Conservation (phyloP, 2,797 vertebrate species). For the Falco naumanni region DNA sequence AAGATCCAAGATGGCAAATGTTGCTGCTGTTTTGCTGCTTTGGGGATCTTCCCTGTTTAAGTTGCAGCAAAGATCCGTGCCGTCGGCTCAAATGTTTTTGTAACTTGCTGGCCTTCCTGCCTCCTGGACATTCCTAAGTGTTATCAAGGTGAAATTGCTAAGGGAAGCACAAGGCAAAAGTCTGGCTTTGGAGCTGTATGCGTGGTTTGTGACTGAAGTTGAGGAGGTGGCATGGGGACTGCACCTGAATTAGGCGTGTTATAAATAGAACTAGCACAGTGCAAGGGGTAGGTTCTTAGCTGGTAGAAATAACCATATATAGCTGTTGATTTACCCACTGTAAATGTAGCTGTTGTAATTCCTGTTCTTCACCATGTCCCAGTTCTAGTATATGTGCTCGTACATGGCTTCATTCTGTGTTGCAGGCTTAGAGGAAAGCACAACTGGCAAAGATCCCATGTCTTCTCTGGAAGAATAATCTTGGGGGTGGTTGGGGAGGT, state of each 20-base stretch:
- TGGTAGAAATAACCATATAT: not conserved
- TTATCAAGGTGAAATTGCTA: not conserved
- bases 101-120: not conserved
- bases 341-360: not conserved
- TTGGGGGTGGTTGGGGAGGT: not conserved
- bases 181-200: not conserved
- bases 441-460: not conserved
- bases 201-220: not conserved
- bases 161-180: not conserved
- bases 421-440: not conserved
- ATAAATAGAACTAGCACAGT: not conserved
- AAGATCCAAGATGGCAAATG: not conserved
- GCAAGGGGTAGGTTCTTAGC: not conserved
- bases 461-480: not conserved
- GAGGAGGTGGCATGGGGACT: not conserved
- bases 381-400: not conserved
- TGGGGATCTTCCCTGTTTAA: not conserved
- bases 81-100: not conserved
- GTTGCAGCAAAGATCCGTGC: not conserved
- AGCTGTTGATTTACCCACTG: not conserved
- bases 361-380: not conserved
- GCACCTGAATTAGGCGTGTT: not conserved
- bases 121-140: not conserved
- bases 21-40: constrained; percentile 8
- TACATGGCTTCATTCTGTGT: not conserved